A percentile compares a stretch with the other conserved stretches of the same genome.
Conservation (phyloP, 2,888 invertebrate species). For the Cephus pulcher region DNA sequence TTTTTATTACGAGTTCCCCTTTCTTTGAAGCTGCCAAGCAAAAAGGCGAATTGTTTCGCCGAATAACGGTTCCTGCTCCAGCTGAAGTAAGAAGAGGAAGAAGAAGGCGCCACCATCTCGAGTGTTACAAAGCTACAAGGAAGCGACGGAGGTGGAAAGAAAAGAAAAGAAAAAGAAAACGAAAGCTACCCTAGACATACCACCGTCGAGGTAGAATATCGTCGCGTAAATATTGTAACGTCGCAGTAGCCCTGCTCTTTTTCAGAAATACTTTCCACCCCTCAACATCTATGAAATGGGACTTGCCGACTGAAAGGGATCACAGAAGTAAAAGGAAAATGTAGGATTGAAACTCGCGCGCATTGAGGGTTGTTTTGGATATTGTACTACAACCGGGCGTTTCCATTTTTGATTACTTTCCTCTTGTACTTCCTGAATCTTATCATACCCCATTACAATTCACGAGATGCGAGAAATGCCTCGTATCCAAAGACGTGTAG, state of each 20-base stretch:
- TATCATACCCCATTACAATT: background rate
- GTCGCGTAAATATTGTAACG: constrained; percentile 33
- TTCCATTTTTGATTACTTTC: background rate
- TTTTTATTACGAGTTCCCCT: constrained; percentile 16
- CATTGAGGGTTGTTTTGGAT: background rate
- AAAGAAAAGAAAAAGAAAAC: constrained; percentile 31
- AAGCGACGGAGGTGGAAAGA: constrained; percentile 34
- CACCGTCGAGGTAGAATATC: constrained; percentile 31
- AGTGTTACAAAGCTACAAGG: background rate
- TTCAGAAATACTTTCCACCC: background rate
- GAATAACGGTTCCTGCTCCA: constrained; percentile 17
- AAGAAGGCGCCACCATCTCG: background rate
- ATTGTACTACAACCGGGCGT: background rate
- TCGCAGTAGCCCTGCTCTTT: constrained; percentile 1
- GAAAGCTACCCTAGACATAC: background rate
- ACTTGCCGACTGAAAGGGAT: background rate
- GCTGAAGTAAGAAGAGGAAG: constrained; percentile 11
- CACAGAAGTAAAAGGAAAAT: background rate
- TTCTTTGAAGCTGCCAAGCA: constrained; percentile 7
- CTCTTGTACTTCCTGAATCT: background rate
- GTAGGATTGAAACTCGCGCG: background rate
- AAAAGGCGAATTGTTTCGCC: constrained; percentile 8
- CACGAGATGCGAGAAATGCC: background rate
- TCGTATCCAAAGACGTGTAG: background rate
- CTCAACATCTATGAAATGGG: background rate